A percentile compares a stretch with the other conserved stretches of the same genome.
These are phyloP conservation scores for Agelaius phoeniceus DNA, from an alignment of 2,113 vertebrate species.

Conservation along the genomic window DNA sequence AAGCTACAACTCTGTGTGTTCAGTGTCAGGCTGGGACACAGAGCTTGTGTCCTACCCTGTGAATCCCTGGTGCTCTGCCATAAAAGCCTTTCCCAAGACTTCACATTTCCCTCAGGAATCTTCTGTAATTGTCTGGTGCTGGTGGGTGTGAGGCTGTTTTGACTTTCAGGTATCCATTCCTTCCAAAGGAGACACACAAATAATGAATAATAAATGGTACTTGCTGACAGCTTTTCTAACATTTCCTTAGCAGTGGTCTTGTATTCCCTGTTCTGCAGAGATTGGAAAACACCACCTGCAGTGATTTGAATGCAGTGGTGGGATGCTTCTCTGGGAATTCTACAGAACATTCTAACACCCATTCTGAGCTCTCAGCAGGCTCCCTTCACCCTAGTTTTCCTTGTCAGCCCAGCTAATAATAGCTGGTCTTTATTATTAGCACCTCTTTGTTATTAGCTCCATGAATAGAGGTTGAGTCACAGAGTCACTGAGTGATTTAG, in stretches of 20 bases:
- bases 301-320: background rate
- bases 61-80: background rate
- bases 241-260: background rate
- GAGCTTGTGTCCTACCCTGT: background rate
- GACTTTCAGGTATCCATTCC: background rate
- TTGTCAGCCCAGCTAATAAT: conserved; percentile 23
- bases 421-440: conserved; percentile 6
- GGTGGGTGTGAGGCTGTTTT: background rate
- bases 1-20: background rate
- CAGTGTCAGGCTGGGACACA: background rate
- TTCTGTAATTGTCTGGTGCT: background rate
- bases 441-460: background rate
- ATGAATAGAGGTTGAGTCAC: background rate
- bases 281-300: background rate
- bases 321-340: background rate
- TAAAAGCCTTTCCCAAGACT: background rate
- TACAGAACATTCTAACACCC: background rate
- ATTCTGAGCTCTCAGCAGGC: background rate
- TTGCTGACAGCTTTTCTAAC: background rate
- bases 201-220: background rate
- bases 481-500: background rate
- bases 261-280: background rate
- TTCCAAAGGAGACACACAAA: background rate
- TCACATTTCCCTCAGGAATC: background rate
- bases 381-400: conserved; percentile 1